phyloP scores from a whole-genome alignment of 2,797 vertebrate genomes.

The Moxostoma hubbsi region DNA sequence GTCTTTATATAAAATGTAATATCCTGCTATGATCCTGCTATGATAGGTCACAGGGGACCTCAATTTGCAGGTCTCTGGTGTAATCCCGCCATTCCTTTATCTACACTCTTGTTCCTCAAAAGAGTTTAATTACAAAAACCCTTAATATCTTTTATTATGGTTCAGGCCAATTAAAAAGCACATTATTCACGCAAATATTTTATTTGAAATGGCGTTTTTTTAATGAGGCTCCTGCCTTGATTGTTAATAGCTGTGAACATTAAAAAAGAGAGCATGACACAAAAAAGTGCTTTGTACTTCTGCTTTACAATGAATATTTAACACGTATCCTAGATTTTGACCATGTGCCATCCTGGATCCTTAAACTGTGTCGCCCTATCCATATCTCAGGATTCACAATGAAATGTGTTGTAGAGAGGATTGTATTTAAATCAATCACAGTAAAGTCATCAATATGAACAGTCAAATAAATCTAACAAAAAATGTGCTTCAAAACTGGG shows the following conservation, averaged over 20 bases:
- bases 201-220: slow-evolving; percentile 56
- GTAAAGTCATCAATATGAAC: neutral
- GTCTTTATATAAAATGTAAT: slow-evolving; percentile 50
- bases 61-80: slow-evolving; percentile 54
- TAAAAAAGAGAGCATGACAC: slow-evolving; percentile 12
- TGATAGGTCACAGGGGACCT: slow-evolving; percentile 48
- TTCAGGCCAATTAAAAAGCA: slow-evolving; percentile 58
- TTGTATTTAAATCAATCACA: slow-evolving; percentile 18
- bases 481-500: neutral
- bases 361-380: slow-evolving; percentile 7
- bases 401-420: neutral
- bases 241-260: slow-evolving; percentile 46
- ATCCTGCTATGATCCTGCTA: slow-evolving; percentile 33
- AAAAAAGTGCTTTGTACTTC: slow-evolving; percentile 45
- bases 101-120: slow-evolving; percentile 39
- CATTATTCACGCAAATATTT: slow-evolving; percentile 65
- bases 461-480: neutral
- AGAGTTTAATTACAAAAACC: slow-evolving; percentile 62
- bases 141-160: slow-evolving; percentile 58
- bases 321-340: slow-evolving; percentile 52
- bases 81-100: slow-evolving; percentile 41
- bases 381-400: neutral
- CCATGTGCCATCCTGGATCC: slow-evolving; percentile 27
- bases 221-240: slow-evolving; percentile 51
- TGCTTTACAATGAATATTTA: slow-evolving; percentile 63